Conservation (phyloP, 92 coral and sea anemone genomes). For the Paramuricea clavata region DNA sequence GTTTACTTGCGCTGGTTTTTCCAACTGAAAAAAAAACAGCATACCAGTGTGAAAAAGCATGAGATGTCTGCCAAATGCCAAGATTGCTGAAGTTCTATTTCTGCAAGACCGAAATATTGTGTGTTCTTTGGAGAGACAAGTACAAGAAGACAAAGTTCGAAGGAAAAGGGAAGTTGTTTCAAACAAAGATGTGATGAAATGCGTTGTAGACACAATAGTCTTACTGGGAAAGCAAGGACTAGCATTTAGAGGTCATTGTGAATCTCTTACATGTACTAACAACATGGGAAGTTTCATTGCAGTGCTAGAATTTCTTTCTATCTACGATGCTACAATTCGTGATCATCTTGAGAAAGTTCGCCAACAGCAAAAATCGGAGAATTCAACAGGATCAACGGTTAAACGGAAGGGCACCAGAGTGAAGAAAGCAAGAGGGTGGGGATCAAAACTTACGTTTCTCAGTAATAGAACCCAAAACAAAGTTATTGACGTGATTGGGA, state of each 20-base stretch:
- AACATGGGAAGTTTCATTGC: neutral
- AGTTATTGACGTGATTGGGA: slow-evolving; percentile 25
- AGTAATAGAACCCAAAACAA: slow-evolving; percentile 16
- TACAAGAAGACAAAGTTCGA: neutral
- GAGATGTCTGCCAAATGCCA: slow-evolving; percentile 8
- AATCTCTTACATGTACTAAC: neutral
- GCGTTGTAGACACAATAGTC: neutral
- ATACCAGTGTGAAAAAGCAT: neutral
- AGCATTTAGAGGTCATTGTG: slow-evolving; percentile 5
- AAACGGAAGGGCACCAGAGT: neutral
- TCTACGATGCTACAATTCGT: neutral
- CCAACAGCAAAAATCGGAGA: neutral
- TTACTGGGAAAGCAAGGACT: neutral
- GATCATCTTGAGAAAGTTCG: slow-evolving; percentile 21
- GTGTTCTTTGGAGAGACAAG: neutral
- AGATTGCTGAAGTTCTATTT: neutral
- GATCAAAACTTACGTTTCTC: slow-evolving; percentile 17
- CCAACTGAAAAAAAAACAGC: slow-evolving; percentile 15
- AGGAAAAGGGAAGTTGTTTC: neutral
- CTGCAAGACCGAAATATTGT: neutral
- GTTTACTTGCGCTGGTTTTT: slow-evolving; percentile 1
- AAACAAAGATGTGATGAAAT: neutral
- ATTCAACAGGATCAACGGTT: neutral
- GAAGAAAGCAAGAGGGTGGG: neutral
- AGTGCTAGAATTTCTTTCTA: neutral